Evolutionary conservation across 2,113 vertebrate genomes (phyloP).

Genomic region (Rutilus rutilus): DNA sequence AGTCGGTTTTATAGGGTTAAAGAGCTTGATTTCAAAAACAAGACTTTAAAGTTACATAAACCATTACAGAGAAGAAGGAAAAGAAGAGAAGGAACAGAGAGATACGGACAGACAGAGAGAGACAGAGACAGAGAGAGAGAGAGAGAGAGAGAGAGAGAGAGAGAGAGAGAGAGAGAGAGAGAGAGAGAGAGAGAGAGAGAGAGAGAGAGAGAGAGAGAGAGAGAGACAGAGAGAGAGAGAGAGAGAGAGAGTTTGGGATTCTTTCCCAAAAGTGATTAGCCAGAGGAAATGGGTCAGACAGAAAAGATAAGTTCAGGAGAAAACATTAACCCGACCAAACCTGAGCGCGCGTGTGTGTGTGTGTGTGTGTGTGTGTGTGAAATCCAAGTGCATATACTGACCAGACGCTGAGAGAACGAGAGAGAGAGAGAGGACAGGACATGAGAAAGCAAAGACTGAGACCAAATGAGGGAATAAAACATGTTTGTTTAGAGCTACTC

Average conservation of each 20-base stretch:
- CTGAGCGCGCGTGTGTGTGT: not conserved
- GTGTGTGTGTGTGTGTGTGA: too few species aligned
- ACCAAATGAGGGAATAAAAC: slow-evolving; percentile 25
- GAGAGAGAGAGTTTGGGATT: slow-evolving; percentile 22
- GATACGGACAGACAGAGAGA: not conserved
- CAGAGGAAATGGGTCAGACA: slow-evolving; percentile 42
- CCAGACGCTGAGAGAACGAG: not conserved
- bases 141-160: not conserved
- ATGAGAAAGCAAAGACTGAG: not conserved
- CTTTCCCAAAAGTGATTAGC: slow-evolving; percentile 42
- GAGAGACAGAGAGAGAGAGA: not conserved
- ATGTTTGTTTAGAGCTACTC: slow-evolving; percentile 36
- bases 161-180: slow-evolving; percentile 13
- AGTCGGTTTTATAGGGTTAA: not conserved
- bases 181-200: not conserved
- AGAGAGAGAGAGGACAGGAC: not conserved
- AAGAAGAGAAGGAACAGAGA: not conserved
- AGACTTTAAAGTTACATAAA: not conserved
- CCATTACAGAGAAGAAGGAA: not conserved
- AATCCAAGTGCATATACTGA: not conserved
- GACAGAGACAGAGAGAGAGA: not conserved
- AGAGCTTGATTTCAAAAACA: not conserved
- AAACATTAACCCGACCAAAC: slow-evolving; percentile 25
- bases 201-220: not conserved
- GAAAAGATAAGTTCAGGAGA: slow-evolving; percentile 38